These are phyloP conservation scores for Ailurus styani DNA, from an alignment of 2,113 vertebrate genomes.

Conservation along the genomic window DNA sequence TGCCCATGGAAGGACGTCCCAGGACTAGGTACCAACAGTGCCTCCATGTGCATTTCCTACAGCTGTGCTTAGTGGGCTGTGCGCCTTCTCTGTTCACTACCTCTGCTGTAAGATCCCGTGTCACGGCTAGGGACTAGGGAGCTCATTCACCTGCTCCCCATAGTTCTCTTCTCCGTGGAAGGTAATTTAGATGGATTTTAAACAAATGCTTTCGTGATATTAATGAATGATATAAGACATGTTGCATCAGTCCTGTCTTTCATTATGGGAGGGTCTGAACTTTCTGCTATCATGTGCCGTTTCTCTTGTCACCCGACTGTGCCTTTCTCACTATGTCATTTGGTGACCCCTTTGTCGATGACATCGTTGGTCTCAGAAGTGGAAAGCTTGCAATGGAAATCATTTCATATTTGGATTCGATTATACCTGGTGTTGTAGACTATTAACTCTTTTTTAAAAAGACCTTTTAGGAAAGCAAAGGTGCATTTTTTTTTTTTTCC, in stretches of 20 bases:
- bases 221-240: background rate
- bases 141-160: background rate
- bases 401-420: background rate
- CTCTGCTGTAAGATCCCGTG: accelerated
- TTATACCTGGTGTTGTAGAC: background rate
- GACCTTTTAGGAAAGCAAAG: background rate
- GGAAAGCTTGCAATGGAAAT: background rate
- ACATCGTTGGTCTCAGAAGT: background rate
- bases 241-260: accelerated
- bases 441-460: background rate
- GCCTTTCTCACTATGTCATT: background rate
- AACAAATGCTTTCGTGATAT: background rate
- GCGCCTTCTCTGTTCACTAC: accelerated
- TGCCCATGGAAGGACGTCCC: background rate
- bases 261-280: background rate
- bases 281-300: accelerated
- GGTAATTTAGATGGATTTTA: too few species aligned
- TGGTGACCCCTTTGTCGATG: background rate
- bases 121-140: accelerated
- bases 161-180: accelerated
- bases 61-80: accelerated
- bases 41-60: background rate
- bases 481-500: accelerated
- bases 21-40: background rate
- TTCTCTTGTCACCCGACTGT: accelerated